phyloP scores from a whole-genome alignment of 2,113 vertebrate genomes.

The Mesocricetus auratus region DNA sequence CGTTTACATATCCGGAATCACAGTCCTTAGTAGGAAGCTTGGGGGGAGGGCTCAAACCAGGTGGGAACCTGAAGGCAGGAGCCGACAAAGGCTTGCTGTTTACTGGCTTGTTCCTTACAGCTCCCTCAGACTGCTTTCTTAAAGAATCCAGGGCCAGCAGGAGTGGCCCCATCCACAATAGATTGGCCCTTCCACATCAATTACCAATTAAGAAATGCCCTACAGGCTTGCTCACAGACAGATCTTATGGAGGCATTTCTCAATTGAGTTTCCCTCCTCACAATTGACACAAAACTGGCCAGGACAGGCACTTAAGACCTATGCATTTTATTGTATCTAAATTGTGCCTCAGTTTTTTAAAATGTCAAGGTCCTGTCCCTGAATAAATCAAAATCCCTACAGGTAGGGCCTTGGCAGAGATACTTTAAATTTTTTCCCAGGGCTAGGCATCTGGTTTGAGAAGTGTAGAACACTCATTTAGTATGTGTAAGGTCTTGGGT shows the following conservation, averaged over 20 bases:
- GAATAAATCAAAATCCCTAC: slow-evolving; percentile 34
- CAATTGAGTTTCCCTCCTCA: background rate
- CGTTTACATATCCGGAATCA: background rate
- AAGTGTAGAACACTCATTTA: background rate
- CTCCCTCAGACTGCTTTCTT: background rate
- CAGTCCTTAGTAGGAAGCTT: no score
- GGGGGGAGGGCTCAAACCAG: background rate
- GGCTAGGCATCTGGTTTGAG: background rate
- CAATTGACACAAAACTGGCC: background rate
- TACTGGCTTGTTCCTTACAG: background rate
- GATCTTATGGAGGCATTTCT: background rate
- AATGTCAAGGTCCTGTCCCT: background rate
- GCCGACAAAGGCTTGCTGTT: background rate
- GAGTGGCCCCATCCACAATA: background rate
- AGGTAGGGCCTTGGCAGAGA: background rate
- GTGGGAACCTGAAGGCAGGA: background rate
- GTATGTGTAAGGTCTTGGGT: background rate
- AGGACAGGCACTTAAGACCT: background rate
- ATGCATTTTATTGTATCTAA: background rate
- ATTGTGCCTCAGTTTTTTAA: background rate
- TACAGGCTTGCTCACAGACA: background rate
- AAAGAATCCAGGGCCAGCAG: background rate
- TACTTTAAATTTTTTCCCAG: background rate
- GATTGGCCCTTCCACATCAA: background rate
- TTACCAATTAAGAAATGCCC: background rate